Evolutionary conservation across 2,797 vertebrate species (phyloP), one percentile per base, ranked within the genome.

Genomic region (Ctenopoma kingsleyae): DNA sequence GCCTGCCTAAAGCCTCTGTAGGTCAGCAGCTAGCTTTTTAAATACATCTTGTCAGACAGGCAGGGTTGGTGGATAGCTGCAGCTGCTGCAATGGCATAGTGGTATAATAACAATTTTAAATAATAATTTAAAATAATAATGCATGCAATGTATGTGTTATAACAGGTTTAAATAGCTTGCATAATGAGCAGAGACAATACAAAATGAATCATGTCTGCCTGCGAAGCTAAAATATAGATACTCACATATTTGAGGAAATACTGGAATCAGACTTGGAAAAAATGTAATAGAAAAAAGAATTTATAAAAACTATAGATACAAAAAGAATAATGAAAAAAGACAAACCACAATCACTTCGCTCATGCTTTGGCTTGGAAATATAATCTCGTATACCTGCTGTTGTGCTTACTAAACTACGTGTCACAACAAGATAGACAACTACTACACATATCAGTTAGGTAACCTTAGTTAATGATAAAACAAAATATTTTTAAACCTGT

Each of bases 1-100:
- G 89, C 87, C 84, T 89, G 85, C 86, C 76, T 73, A 67, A 87
- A 87, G 88, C 84, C 76, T 92, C 86, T 89, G 77, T 75, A 85
- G 36, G 87, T 69, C 76, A 88, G 63, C 35, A 48, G 74, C 35
- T 22, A 87, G 76, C 81, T 87, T 57, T 87, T 89, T 76, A 80
- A 90, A 86, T 89, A 82, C 63, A 57, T 78, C 35, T 84, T 89
- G 89, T 91, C 82, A 69, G 52, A 71, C 81, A 87, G 69, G 80
- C 79, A 80, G 77, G 65, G 67, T 47, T 12, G 25, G 63, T 40
- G 25, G 70, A 76, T 66, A 68, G 83, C 81, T 77, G 51, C 67
- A 54, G 62, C 62, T 60, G 71, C 72, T 32, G 50, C 50, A 58
- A 13, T 60, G 48, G 65, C 74, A 87, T 78, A 84, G 66, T 32